Evolutionary conservation across 2,113 vertebrate genomes (phyloP).

Genomic region (Poeciliopsis retropinna): DNA sequence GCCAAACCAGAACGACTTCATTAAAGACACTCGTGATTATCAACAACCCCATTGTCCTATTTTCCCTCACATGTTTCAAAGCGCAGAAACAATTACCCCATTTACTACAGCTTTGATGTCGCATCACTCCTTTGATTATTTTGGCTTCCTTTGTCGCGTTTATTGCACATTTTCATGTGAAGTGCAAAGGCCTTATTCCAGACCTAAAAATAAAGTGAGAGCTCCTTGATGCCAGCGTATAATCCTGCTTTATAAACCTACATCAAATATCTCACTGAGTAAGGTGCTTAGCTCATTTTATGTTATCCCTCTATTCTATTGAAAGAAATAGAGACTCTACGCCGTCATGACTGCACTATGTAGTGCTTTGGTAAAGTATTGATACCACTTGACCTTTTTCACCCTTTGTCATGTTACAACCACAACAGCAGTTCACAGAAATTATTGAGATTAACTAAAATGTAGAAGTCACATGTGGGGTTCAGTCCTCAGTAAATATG

Average conservation of each 20-base stretch:
- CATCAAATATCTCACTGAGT: constrained; percentile 28
- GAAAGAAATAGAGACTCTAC: constrained; percentile 2
- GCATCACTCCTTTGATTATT: constrained; percentile 26
- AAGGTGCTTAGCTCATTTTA: constrained; percentile 24
- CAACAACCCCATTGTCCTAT: constrained; percentile 17
- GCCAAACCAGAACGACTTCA: neutral
- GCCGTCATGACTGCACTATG: neutral
- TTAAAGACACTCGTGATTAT: constrained; percentile 13
- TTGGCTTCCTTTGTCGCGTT: constrained; percentile 5
- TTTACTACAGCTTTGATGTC: constrained; percentile 13
- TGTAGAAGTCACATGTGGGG: no score
- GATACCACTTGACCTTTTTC: neutral
- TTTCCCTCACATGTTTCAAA: constrained; percentile 14
- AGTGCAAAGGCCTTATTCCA: constrained; percentile 26
- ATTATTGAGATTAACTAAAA: no score
- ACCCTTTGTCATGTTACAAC: neutral
- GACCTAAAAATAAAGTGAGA: constrained; percentile 23
- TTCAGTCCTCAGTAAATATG: no score
- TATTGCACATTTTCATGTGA: neutral
- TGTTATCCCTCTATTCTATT: constrained; percentile 26
- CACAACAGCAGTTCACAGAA: neutral
- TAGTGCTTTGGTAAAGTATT: no score
- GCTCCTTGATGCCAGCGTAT: constrained; percentile 39
- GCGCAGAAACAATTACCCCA: constrained; percentile 11
- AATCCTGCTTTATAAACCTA: constrained; percentile 33